Percentiles rank a stretch among this genome's conserved stretches.
Evolutionary conservation across 2,888 invertebrate species (phyloP).

Genomic region (Pristionchus fissidentatus): DNA sequence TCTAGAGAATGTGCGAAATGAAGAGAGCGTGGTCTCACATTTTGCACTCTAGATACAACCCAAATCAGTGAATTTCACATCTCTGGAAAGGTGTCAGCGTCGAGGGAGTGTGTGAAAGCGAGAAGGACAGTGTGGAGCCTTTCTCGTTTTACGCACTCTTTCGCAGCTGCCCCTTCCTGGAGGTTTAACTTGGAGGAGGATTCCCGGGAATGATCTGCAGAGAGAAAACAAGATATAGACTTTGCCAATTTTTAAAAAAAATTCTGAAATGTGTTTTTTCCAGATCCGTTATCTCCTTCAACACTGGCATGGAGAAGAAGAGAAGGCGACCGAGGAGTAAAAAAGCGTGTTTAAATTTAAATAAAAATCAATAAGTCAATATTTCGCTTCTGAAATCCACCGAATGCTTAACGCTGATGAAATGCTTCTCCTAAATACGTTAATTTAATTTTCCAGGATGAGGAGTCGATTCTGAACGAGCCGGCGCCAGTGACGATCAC

Average conservation of each 20-base stretch:
- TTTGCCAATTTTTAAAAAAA: background rate
- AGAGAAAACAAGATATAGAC: background rate
- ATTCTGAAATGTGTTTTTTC: background rate
- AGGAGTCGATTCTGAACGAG: slow-evolving; percentile 66
- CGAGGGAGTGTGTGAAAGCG: background rate
- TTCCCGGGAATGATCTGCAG: background rate
- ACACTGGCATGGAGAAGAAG: slow-evolving; percentile 31
- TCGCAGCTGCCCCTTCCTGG: too few relatives aligned
- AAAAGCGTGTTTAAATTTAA: slow-evolving; percentile 1
- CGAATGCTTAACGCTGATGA: too few relatives aligned
- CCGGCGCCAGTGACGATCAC: slow-evolving; percentile 61
- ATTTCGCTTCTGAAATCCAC: too few relatives aligned
- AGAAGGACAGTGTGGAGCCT: background rate
- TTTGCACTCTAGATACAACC: too few relatives aligned
- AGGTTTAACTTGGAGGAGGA: background rate
- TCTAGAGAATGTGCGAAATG: background rate
- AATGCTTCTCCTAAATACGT: too few relatives aligned
- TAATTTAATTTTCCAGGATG: slow-evolving; percentile 51
- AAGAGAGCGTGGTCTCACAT: background rate
- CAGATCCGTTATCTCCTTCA: slow-evolving; percentile 47
- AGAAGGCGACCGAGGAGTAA: slow-evolving; percentile 45
- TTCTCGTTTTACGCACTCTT: background rate
- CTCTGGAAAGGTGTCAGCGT: background rate
- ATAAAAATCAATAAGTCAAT: background rate
- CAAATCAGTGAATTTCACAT: too few relatives aligned